Evolutionary conservation across 1,140 invertebrate species (phyloP), one percentile per base, ranked within the genome.

Genomic region (Thaumetopoea pityocampa): DNA sequence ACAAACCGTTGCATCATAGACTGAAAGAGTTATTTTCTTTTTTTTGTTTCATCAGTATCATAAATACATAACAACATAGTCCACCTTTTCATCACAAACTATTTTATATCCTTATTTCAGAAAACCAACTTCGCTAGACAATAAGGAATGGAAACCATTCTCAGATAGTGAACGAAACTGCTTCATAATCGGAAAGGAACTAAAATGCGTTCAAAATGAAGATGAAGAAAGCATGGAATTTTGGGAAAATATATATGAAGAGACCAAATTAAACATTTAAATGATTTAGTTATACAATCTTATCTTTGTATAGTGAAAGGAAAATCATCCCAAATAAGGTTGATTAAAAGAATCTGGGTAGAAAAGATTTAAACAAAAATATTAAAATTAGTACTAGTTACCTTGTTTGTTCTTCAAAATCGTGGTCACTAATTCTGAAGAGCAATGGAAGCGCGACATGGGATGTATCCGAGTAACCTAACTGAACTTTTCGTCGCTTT

Each of bases 241-340:
- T 23, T 83, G 77, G 77, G 79, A 83, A 43, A 37, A 63, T 30
- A 60, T 83, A 15, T 83, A 80, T 29, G 42, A 35, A n/a, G 65
- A 72, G 58, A 18, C 28, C 10, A 24, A 51, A 29, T 36, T 53
- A 35, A 41, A 44, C 8, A 7, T 30, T 14, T 14, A 2, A 10
- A 41, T 22, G 5, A 20, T 29, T 22, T 27, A 37, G 14, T 12
- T n/a, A 0, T 5, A 9, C 4, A 9, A 28, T 16, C n/a, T n/a
- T n/a, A n/a, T n/a, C n/a, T n/a, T n/a, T n/a, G n/a, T n/a, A n/a
- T n/a, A n/a, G n/a, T n/a, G n/a, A n/a, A n/a, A n/a, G n/a, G n/a
- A 32, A 7, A 11, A 9, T 32, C 5, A 19, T 17, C 11, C 26
- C 9, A 32, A 32, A n/a, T n/a, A n/a, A n/a, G n/a, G n/a, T n/a